Base-by-base conservation (phyloP, 2,113 vertebrate species). In the Tragelaphus strepsiceros region DNA sequence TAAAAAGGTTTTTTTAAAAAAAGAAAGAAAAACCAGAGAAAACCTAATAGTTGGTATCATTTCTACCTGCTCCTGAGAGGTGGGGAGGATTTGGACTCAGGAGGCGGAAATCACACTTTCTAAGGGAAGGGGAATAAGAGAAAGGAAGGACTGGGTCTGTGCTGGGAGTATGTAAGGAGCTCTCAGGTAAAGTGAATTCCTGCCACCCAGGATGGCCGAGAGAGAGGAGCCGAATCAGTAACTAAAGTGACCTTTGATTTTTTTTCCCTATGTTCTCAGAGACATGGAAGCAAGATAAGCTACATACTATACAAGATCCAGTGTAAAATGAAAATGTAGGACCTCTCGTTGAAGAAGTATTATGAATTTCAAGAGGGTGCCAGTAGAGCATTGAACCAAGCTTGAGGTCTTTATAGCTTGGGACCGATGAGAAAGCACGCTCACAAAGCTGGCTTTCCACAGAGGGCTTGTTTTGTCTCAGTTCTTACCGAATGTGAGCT, bases 351-450 rank as follows among this genome's bases (percentile, higher is more conserved):
- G 5, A 26, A 24, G 30, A 88, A 74, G 4, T 32, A 7, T 26
- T n/a, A 24, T 83, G n/a, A 78, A 43, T 8, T 58, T 85, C 24
- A 84, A 82, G 88, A 43, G 71, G 24, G 21, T 12, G 0, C 62
- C 39, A 58, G 10, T 15, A 81, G 22, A 94, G 1, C 26, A 51
- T 7, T 83, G 64, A 19, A 6, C 28, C 17, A 43, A 58, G 5
- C 11, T 10, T 49, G 28, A 21, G 16, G 14, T 17, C 32, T 7
- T n/a, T 56, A 7, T 30, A n/a, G 32, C 16, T 3, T 2, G 19
- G 46, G 12, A 7, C 13, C 7, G 21, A 51, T 5, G 10, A 74
- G 21, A 46, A 4, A 0, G 2, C 14, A n/a, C 16, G 15, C 32
- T 11, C 2, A 0, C 30, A 6, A 56, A 19, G 22, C 24, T 58